A percentile compares a stretch with the other conserved stretches of the same genome.
phyloP scores from a whole-genome alignment of 2,888 invertebrate genomes.

The Drosophila prostipennis region DNA sequence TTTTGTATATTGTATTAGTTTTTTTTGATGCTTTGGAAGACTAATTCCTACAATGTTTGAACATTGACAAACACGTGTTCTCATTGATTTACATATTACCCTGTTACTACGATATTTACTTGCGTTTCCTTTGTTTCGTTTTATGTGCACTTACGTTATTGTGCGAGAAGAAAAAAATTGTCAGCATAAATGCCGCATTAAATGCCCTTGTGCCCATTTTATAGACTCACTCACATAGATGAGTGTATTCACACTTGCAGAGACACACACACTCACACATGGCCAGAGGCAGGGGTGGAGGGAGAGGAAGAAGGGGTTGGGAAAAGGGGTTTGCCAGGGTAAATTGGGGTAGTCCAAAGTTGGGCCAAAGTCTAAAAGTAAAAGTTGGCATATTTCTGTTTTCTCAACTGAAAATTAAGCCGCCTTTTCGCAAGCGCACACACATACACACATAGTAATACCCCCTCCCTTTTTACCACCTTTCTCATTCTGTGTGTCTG shows the following conservation, averaged over 20 bases:
- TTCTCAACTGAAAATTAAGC: conserved; percentile 55
- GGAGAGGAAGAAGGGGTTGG: not conserved
- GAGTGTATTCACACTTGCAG: conserved; percentile 39
- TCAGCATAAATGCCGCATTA: conserved; percentile 55
- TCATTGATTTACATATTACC: conserved; percentile 19
- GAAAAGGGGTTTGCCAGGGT: not conserved
- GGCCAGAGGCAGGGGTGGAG: not conserved
- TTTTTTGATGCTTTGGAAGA: no score
- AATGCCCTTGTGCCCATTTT: conserved; percentile 72
- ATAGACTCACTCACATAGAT: conserved; percentile 34
- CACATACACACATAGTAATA: not conserved
- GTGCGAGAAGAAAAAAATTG: conserved; percentile 20
- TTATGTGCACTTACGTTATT: conserved; percentile 12
- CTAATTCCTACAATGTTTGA: no score
- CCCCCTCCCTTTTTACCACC: not conserved
- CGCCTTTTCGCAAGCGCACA: conserved; percentile 27
- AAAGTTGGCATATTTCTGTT: conserved; percentile 50
- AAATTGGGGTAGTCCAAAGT: conserved; percentile 28
- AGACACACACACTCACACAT: conserved; percentile 26
- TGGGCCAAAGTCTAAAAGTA: conserved; percentile 40
- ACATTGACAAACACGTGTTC: not conserved
- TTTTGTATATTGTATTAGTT: no score
- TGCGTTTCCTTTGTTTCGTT: conserved; percentile 11
- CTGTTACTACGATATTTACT: not conserved
- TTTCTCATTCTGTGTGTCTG: not conserved